phyloP scores from a whole-genome alignment of 2,888 invertebrate genomes.

The Brachyptera risi region DNA sequence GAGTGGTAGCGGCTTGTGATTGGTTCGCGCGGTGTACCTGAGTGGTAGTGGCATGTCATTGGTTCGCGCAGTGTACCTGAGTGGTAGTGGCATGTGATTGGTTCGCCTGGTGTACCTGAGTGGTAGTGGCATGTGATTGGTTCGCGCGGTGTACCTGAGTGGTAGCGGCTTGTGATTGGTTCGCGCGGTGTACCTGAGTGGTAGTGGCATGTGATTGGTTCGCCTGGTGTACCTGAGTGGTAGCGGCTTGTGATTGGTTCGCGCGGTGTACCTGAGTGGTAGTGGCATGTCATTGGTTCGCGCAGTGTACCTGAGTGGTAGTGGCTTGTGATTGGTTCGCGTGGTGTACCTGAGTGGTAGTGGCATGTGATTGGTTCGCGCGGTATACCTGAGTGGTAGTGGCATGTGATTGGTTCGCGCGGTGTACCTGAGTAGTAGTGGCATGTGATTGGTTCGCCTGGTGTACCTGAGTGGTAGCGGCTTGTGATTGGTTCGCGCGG shows the following conservation, averaged over 20 bases:
- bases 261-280: conserved; percentile 68
- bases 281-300: too few relatives aligned
- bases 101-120: conserved; percentile 63
- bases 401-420: too few relatives aligned
- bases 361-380: too few relatives aligned
- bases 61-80: conserved; percentile 65
- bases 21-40: too few relatives aligned
- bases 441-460: too few relatives aligned
- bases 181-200: conserved; percentile 68
- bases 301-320: conserved; percentile 69
- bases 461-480: conserved; percentile 67
- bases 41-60: conserved; percentile 71
- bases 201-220: too few relatives aligned
- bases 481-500: too few relatives aligned
- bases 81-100: conserved; percentile 70
- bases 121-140: too few relatives aligned
- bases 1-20: conserved; percentile 72
- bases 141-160: conserved; percentile 65
- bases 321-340: too few relatives aligned
- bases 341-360: conserved; percentile 68
- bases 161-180: too few relatives aligned
- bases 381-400: conserved; percentile 69
- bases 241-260: too few relatives aligned
- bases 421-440: conserved; percentile 69
- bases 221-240: conserved; percentile 67